Evolutionary conservation across 23 tunicate genomes (phyloP).

Genomic region (Styela plicata): DNA sequence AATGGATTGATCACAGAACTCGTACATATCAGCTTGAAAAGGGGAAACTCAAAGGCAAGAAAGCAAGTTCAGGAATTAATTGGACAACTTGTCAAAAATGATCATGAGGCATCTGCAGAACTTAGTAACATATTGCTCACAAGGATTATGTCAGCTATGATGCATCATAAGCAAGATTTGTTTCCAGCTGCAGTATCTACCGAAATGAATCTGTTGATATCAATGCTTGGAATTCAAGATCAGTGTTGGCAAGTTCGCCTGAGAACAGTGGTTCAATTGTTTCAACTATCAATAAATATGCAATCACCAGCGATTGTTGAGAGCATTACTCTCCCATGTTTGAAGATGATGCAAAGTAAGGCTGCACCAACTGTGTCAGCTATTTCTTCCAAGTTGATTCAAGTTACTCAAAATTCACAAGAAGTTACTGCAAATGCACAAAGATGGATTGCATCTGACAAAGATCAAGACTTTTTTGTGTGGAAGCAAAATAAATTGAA

Average conservation of each 20-base stretch:
- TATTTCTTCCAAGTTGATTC: slow-evolving; percentile 6
- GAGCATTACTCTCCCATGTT: slow-evolving; percentile 79
- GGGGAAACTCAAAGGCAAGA: slow-evolving; percentile 58
- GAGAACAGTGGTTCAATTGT: slow-evolving; percentile 66
- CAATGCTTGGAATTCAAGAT: slow-evolving; percentile 64
- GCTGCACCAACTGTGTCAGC: slow-evolving; percentile 3
- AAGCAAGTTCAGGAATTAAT: slow-evolving; percentile 83
- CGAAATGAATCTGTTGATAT: slow-evolving; percentile 72
- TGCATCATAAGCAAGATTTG: slow-evolving; percentile 83
- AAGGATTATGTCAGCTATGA: slow-evolving; percentile 68
- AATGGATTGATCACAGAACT: slow-evolving; percentile 70
- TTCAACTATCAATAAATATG: slow-evolving; percentile 56
- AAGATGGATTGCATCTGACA: slow-evolving; percentile 48
- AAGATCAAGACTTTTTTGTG: slow-evolving; percentile 50
- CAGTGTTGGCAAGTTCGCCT: slow-evolving; percentile 81
- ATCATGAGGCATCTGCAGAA: slow-evolving; percentile 57
- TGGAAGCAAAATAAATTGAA: slow-evolving; percentile 54
- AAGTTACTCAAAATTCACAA: neutral
- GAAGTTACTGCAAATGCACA: slow-evolving; percentile 18
- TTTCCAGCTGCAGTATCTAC: slow-evolving; percentile 74
- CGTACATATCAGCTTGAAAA: slow-evolving; percentile 48
- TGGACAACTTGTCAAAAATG: slow-evolving; percentile 74
- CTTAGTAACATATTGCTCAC: slow-evolving; percentile 58
- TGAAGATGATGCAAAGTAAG: slow-evolving; percentile 60
- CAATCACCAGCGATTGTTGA: slow-evolving; percentile 81